phyloP scores from a whole-genome alignment of 2,797 vertebrate species.

The Peromyscus nudipes region DNA sequence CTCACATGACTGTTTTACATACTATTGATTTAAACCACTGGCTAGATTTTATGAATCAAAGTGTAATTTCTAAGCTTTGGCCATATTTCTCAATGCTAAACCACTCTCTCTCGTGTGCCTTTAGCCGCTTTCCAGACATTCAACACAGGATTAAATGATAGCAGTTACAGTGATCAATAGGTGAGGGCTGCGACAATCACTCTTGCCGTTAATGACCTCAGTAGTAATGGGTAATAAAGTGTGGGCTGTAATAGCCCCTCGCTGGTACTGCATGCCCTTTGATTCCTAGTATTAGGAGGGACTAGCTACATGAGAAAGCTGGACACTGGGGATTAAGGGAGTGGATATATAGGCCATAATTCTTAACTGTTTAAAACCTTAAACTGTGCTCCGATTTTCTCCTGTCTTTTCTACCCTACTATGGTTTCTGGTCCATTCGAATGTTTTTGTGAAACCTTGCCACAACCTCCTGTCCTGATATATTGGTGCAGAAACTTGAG shows the following conservation, averaged over 20 bases:
- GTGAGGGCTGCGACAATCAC: conserved; percentile 99
- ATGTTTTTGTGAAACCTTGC: conserved; percentile 74
- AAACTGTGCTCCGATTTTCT: not conserved
- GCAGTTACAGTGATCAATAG: conserved; percentile 99
- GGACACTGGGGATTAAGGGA: conserved; percentile 86
- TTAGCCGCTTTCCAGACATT: conserved; percentile 97
- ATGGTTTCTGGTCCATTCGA: conserved; percentile 71
- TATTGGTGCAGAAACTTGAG: conserved; percentile 54
- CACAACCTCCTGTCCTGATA: conserved; percentile 20
- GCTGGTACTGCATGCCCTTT: conserved; percentile 91
- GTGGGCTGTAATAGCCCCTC: conserved; percentile 95
- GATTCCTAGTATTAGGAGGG: conserved; percentile 90
- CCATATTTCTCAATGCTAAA: conserved; percentile 91
- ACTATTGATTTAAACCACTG: conserved; percentile 93
- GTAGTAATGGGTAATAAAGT: conserved; percentile 99
- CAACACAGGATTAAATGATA: conserved; percentile 99
- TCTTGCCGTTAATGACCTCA: conserved; percentile 99
- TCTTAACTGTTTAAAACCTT: conserved; percentile 86
- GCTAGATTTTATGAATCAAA: conserved; percentile 93
- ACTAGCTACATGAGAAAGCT: conserved; percentile 89
- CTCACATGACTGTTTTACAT: conserved; percentile 93
- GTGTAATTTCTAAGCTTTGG: conserved; percentile 90
- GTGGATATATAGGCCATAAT: conserved; percentile 84
- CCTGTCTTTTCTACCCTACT: not conserved
- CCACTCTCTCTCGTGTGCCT: conserved; percentile 90